phyloP scores from a whole-genome alignment of 2,113 vertebrate genomes.

The Anas platyrhynchos region DNA sequence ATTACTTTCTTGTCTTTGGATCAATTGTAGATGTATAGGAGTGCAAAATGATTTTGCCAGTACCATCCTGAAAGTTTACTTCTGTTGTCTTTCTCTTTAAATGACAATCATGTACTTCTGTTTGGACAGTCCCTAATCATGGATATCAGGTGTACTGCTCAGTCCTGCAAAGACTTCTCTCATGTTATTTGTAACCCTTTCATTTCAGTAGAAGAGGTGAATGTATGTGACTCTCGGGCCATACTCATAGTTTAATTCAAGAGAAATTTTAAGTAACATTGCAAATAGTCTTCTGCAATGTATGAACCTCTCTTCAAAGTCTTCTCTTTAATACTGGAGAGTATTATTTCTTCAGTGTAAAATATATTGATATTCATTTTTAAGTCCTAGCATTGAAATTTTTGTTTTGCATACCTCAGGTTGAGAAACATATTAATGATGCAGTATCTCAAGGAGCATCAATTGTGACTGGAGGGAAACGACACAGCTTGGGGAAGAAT shows the following conservation, averaged over 20 bases:
- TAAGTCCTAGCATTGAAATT: neutral
- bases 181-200: neutral
- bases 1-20: neutral
- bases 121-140: neutral
- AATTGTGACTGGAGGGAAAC: conserved; percentile 87
- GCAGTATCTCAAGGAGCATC: conserved; percentile 88
- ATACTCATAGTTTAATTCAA: neutral
- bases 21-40: neutral
- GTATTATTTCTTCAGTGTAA: neutral
- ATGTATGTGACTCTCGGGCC: neutral
- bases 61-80: neutral
- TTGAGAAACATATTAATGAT: conserved; percentile 87
- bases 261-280: neutral
- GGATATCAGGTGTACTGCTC: rapidly evolving
- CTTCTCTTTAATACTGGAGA: neutral
- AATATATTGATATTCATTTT: neutral
- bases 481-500: conserved; percentile 83
- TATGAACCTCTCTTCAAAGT: neutral
- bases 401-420: conserved; percentile 72
- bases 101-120: neutral
- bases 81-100: neutral
- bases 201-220: neutral
- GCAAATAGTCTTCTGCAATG: neutral
- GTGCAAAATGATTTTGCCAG: neutral
- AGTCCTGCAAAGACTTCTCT: neutral